A percentile compares a stretch with the other conserved stretches of the same genome.
Conservation (phyloP, 2,797 vertebrate species). For the Platalea minor region DNA sequence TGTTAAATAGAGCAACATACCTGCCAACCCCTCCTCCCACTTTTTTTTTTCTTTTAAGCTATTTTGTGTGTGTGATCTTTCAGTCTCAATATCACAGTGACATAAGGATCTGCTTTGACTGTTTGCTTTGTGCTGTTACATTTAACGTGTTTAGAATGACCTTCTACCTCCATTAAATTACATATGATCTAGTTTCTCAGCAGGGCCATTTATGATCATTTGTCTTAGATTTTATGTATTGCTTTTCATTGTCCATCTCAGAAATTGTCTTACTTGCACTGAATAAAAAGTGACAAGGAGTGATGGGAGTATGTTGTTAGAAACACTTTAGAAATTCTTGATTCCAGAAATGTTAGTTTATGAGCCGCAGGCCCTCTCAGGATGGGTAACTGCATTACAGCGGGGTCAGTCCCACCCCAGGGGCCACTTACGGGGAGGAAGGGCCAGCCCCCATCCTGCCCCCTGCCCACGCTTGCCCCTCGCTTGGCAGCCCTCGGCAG, state of each 20-base stretch:
- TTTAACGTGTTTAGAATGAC: not conserved
- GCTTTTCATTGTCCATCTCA: conserved; percentile 22
- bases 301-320: not conserved
- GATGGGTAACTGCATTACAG: not conserved
- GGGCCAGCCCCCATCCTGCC: too few species aligned
- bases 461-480: fast-evolving
- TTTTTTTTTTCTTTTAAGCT: not conserved
- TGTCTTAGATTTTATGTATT: not conserved
- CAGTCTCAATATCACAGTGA: not conserved
- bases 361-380: not conserved
- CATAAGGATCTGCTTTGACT: not conserved
- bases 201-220: conserved; percentile 13
- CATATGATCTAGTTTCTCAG: conserved; percentile 3
- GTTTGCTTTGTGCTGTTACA: not conserved
- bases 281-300: conserved; percentile 19
- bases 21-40: not conserved
- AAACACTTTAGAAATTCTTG: not conserved
- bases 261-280: not conserved
- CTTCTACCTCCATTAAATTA: conserved; percentile 14
- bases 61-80: not conserved
- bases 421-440: not conserved
- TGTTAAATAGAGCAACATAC: not conserved
- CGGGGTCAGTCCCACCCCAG: not conserved
- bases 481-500: fast-evolving
- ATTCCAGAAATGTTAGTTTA: not conserved